phyloP scores from a whole-genome alignment of 2,888 invertebrate species.

The Drosophila crucigera region DNA sequence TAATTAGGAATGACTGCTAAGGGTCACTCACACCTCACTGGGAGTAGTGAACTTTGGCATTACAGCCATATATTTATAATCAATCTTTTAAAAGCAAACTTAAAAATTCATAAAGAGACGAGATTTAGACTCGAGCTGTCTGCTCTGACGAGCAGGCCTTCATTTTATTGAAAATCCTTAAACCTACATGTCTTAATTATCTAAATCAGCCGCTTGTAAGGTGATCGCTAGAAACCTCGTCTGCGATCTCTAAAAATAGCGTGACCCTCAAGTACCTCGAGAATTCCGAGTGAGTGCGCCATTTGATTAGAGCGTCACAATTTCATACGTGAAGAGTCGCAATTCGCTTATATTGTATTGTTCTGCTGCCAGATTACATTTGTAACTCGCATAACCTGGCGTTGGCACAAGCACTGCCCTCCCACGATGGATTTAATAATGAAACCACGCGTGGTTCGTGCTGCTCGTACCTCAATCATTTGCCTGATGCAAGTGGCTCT shows the following conservation, averaged over 20 bases:
- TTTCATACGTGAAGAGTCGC: not conserved
- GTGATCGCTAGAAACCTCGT: not conserved
- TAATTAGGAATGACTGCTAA: no score
- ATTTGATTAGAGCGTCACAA: not conserved
- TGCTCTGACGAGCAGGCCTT: not conserved
- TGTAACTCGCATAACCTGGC: constrained; percentile 22
- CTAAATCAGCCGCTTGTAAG: not conserved
- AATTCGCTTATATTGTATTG: not conserved
- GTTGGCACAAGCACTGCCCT: not conserved
- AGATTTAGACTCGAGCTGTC: not conserved
- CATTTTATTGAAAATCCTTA: not conserved
- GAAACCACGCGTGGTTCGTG: constrained; percentile 46
- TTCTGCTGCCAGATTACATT: constrained; percentile 36
- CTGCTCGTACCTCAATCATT: constrained; percentile 50
- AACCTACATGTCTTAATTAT: not conserved
- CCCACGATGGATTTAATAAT: constrained; percentile 34
- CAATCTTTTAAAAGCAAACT: not conserved
- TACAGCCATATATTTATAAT: no score
- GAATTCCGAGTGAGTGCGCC: not conserved
- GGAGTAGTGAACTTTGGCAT: no score
- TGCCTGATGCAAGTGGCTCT: constrained; percentile 40
- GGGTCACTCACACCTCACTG: no score
- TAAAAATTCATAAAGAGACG: not conserved
- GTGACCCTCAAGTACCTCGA: not conserved
- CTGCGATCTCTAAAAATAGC: not conserved